phyloP scores from a whole-genome alignment of 2,113 vertebrate genomes.

The Megalops atlanticus region DNA sequence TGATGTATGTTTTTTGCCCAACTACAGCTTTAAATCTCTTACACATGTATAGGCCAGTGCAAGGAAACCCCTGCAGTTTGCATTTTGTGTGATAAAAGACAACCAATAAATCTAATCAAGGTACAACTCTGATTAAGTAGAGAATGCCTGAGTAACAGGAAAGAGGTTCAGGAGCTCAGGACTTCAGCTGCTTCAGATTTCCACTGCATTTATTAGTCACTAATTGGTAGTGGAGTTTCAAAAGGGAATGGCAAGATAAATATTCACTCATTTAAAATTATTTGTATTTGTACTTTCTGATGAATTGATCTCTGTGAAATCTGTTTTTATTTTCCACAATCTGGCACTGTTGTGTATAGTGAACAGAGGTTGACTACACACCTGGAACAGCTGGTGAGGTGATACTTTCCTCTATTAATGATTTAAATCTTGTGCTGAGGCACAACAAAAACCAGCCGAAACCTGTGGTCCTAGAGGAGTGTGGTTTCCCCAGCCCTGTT shows the following conservation, averaged over 20 bases:
- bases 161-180: neutral
- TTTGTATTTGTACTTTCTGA: too few species aligned
- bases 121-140: too few species aligned
- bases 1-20: slow-evolving; percentile 25
- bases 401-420: too few species aligned
- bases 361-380: too few species aligned
- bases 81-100: slow-evolving; percentile 33
- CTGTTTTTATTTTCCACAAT: neutral
- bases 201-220: too few species aligned
- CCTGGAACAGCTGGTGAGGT: too few species aligned
- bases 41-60: slow-evolving; percentile 20
- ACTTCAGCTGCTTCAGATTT: too few species aligned
- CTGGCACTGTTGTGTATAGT: too few species aligned
- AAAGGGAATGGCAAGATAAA: neutral
- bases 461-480: too few species aligned
- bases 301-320: neutral
- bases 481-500: too few species aligned
- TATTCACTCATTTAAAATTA: neutral
- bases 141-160: slow-evolving; percentile 23
- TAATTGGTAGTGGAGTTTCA: neutral
- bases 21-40: slow-evolving; percentile 47
- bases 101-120: slow-evolving; percentile 4
- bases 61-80: slow-evolving; percentile 30
- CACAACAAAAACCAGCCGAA: too few species aligned
- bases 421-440: too few species aligned